Base-by-base conservation (phyloP, 35 echinoderm and acorn worm genomes). In the Amphiura filiformis region DNA sequence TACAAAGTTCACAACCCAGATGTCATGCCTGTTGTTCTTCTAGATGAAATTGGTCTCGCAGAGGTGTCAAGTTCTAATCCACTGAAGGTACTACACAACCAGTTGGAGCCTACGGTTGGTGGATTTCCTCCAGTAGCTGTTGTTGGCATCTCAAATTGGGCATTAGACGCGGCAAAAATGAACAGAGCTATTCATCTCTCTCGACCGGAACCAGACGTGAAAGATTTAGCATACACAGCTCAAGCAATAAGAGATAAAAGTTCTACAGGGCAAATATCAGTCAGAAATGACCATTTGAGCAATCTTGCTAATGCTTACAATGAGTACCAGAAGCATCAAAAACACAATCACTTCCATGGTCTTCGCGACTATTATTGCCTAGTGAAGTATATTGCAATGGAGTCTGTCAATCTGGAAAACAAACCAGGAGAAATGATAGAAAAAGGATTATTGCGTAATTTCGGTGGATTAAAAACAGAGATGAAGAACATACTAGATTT, bases 141-240 rank as follows among this genome's bases (percentile, higher is more conserved):
- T 18, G 78, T 89, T 36, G 88, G 88, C 14, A 89, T 89, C n/a
- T 89, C 88, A 12, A 89, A 89, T 56, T 89, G 88, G 88, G 88
- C 88, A 30, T 44, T 89, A 26, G 88, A 89, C 83, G 39, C 88
- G 65, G 88, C 88, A 35, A 89, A 89, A 31, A 89, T 89, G 88
- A 89, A 89, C 38, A 32, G 88, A 40, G 88, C 77, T 64, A 65
- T 89, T 35, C 80, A 81, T 31, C 77, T 89, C 15, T 89, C 88
- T 0, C 39, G 88, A 38, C 39, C 42, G 34, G 88, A 81, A 40
- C 88, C 88, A 76, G 37, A 35, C 38, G 64, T 35, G 37, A 41
- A 82, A 0, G 88, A 89, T 75, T 39, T 89, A 23, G 34, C 35
- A 28, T 40, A 82, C 1, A 89, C 77, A 61, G 88, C 88, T 37